Percentiles rank a stretch among this genome's conserved stretches.
Conservation (phyloP, 2,797 vertebrate genomes). For the Myotis findleyi region DNA sequence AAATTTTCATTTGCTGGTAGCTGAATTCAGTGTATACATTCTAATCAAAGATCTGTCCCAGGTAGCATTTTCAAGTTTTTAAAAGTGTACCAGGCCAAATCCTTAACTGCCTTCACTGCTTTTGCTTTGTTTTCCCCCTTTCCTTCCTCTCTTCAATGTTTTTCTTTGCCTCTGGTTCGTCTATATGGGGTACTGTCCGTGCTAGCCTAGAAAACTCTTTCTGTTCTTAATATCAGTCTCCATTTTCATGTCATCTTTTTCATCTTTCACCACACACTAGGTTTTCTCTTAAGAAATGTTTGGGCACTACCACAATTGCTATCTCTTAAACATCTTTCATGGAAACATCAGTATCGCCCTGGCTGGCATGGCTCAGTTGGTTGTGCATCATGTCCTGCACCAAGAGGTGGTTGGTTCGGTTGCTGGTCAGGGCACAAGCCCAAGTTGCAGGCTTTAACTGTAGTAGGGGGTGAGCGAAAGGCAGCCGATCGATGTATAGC, state of each 20-base stretch:
- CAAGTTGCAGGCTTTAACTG: neutral
- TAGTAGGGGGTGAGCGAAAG: neutral
- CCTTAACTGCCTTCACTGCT: constrained; percentile 91
- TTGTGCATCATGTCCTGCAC: neutral
- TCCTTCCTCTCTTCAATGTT: constrained; percentile 88
- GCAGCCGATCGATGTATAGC: neutral
- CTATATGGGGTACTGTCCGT: constrained; percentile 96
- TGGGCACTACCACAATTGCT: constrained; percentile 90
- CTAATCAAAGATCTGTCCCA: neutral
- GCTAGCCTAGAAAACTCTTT: constrained; percentile 93
- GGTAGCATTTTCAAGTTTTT: neutral
- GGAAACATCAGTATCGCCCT: constrained; percentile 85
- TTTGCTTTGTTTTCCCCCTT: constrained; percentile 87
- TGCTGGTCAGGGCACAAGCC: neutral
- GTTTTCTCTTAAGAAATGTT: constrained; percentile 87
- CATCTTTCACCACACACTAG: constrained; percentile 77
- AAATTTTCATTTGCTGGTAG: neutral
- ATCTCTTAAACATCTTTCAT: constrained; percentile 95
- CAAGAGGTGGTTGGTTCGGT: neutral
- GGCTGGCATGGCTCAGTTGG: neutral
- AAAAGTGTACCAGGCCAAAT: constrained; percentile 91
- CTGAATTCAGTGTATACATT: constrained; percentile 1
- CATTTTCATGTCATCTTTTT: constrained; percentile 90
- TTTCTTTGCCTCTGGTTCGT: constrained; percentile 96
- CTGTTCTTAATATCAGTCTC: constrained; percentile 92